Evolutionary conservation across 1,140 invertebrate genomes (phyloP), one percentile per base, ranked within the genome.

Genomic region (Zaprionus ghesquierei): DNA sequence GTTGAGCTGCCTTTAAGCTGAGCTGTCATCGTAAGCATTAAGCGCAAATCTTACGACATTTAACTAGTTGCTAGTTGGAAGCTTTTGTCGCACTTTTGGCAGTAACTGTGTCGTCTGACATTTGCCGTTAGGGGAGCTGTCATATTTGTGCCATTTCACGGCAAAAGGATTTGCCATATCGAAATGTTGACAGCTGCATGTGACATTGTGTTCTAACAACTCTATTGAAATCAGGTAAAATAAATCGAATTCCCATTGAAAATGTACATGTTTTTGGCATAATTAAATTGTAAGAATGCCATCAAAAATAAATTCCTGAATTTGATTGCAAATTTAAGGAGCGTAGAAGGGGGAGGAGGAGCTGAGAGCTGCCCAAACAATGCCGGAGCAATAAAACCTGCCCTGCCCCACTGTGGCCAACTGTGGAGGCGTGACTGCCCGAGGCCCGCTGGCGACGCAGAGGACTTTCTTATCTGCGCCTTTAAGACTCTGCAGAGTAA

Each of bases 351-450:
- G 6, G 15, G n/a, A n/a, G 13, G 13, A 5, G n/a, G 13, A n/a
- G n/a, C n/a, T 0, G n/a, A 38, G n/a, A 41, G n/a, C 5, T 46
- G 23, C 9, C 56, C 53, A 46, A 66, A 65, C 54, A 59, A 35
- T 33, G 51, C 35, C 35, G 44, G 76, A 20, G 68, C 56, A 58
- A 81, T 69, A 80, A 81, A 81, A 75, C 69, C 79, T 75, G 75
- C 51, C 65, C 79, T 81, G 75, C 56, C 64, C 64, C 75, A 79
- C 79, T 75, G 69, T 75, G 77, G 51, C 41, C 58, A 75, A 75
- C 61, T 61, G 41, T 12, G 75, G 75, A 78, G 86, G 77, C 77
- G 78, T 85, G 81, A 81, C 69, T 77, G 81, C 81, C 78, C 38
- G 10, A 27, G 66, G 81, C 82, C 31, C 6, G 63, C 35, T 66